Evolutionary conservation across 2,797 vertebrate species (phyloP), one percentile per base, ranked within the genome.

Genomic region (Enteromius anoplus): DNA sequence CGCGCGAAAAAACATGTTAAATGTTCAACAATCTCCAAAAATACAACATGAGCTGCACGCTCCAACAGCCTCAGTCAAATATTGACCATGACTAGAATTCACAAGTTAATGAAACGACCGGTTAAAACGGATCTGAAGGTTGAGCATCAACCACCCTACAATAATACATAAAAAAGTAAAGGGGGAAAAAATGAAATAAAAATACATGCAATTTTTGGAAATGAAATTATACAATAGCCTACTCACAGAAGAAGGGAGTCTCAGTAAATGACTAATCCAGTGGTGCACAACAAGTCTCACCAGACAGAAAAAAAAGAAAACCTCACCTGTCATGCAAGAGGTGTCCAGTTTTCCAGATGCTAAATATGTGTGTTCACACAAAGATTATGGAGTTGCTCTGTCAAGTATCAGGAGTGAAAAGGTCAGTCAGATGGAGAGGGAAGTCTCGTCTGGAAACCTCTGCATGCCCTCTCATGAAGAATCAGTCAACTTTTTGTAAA

Each of bases 271-370:
- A 65, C 55, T n/a, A 47, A 45, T 17, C 2, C 51, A 37, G 40
- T 72, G 19, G 17, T 37, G 7, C 51, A 47, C 23, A 29, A 40
- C 40, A 49, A 49, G 58, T 17, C 60, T 47, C 26, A 34, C 29
- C 62, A 51, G 21, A 80, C 65, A 42, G 47, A 12, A 17, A 51
- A n/a, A 14, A 19, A 10, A 10, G 0, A 47, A 17, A 45, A 29
- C 19, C 72, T 68, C 81, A 83, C 81, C 81, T 83, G 81, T 70
- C 19, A 77, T 32, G 34, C 12, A 75, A 76, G 34, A 77, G 65
- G 26, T 58, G 10, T 83, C 81, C 81, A 47, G 81, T n/a, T 82
- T 66, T 75, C 62, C 60, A 26, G 51, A 62, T 51, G 70, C 40
- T 62, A 19, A 45, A 60, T 58, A 51, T 68, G 12, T 68, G 2